phyloP scores from a whole-genome alignment of 2,113 vertebrate species.

The Origma solitaria region DNA sequence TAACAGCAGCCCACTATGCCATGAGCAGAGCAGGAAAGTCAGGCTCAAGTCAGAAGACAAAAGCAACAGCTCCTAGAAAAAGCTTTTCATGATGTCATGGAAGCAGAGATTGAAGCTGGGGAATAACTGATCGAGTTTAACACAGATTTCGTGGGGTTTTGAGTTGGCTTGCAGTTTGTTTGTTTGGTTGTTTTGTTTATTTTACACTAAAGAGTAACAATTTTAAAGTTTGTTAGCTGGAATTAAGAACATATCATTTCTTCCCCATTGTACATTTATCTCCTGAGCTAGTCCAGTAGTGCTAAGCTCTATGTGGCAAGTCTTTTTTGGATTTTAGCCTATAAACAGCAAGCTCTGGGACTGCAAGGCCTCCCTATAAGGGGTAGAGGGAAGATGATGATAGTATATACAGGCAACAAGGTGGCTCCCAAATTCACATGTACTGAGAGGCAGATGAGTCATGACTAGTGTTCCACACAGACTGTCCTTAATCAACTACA shows the following conservation, averaged over 20 bases:
- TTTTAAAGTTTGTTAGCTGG: neutral
- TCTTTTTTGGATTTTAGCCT: neutral
- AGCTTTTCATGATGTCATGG: neutral
- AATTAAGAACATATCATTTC: neutral
- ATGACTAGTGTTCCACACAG: neutral
- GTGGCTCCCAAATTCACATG: neutral
- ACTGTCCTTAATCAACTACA: neutral
- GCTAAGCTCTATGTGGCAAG: neutral
- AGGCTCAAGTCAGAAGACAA: neutral
- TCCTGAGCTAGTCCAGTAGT: neutral
- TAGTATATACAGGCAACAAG: neutral
- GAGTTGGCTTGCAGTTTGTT: no score
- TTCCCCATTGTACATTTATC: neutral
- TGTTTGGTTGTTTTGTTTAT: neutral
- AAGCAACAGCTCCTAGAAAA: neutral
- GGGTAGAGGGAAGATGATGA: neutral
- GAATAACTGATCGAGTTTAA: neutral
- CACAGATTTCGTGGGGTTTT: neutral
- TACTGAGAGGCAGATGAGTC: neutral
- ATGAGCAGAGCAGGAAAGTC: neutral
- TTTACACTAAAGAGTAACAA: neutral
- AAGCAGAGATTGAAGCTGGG: neutral
- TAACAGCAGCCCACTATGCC: neutral
- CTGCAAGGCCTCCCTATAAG: neutral
- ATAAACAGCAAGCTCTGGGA: neutral